Evolutionary conservation across 2,888 invertebrate species (phyloP).

Genomic region (Lasioglossum oenotherae): DNA sequence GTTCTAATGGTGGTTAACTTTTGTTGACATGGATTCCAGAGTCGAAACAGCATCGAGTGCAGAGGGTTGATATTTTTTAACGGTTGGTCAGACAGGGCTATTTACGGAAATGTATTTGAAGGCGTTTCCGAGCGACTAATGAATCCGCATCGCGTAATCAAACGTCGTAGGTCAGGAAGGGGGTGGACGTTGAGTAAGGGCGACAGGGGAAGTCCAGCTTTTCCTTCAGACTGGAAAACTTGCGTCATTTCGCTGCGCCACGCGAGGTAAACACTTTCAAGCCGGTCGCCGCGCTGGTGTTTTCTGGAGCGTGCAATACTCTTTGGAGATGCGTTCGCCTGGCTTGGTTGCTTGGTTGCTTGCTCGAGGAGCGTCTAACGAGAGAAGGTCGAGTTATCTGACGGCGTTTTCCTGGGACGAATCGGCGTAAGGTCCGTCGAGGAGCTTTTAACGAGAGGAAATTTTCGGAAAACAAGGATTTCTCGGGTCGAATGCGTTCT

Average conservation of each 20-base stretch:
- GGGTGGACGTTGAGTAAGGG: not conserved
- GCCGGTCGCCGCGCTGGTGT: not conserved
- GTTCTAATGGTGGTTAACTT: no score
- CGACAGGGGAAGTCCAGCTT: not conserved
- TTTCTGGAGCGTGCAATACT: constrained; percentile 22
- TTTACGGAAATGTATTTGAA: not conserved
- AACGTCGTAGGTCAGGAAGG: not conserved
- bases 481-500: not conserved
- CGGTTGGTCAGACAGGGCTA: no score
- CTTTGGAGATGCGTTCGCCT: not conserved
- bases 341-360: not conserved
- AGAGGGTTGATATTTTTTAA: no score
- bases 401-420: not conserved
- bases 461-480: not conserved
- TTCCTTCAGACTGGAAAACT: not conserved
- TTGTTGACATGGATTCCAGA: no score
- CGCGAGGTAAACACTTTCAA: constrained; percentile 16
- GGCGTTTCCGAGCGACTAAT: not conserved
- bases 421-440: not conserved
- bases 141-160: constrained; percentile 22
- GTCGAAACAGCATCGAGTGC: no score
- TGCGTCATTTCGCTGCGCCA: not conserved
- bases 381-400: not conserved
- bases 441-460: not conserved
- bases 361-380: not conserved